Conservation (phyloP, 2,113 vertebrate species). For the Oxygymnocypris stewartii region DNA sequence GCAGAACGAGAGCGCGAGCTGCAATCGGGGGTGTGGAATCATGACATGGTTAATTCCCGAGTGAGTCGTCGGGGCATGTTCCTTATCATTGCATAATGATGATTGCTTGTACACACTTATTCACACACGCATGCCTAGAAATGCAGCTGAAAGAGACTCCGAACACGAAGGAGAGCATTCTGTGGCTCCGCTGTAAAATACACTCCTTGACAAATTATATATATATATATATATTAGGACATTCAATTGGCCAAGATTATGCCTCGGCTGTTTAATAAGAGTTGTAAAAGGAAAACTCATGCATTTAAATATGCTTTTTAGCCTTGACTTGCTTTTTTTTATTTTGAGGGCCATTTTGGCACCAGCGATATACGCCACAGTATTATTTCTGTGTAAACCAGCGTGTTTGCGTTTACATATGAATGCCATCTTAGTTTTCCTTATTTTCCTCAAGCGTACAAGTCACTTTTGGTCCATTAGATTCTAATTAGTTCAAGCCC, state of each 20-base stretch:
- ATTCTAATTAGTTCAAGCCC: conserved; percentile 77
- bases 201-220: conserved; percentile 58
- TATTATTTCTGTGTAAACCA: conserved; percentile 71
- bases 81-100: conserved; percentile 73
- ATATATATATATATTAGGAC: conserved; percentile 70
- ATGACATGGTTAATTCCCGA: conserved; percentile 60
- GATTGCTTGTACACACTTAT: conserved; percentile 63
- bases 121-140: conserved; percentile 55
- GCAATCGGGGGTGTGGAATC: conserved; percentile 43
- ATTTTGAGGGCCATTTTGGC: conserved; percentile 62
- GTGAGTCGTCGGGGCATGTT: conserved; percentile 62
- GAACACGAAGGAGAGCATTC: conserved; percentile 22
- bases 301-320: conserved; percentile 85
- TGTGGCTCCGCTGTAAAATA: conserved; percentile 36
- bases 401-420: conserved; percentile 76
- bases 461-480: conserved; percentile 78
- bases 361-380: conserved; percentile 61
- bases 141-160: conserved; percentile 37
- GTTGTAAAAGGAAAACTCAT: conserved; percentile 76
- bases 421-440: conserved; percentile 75
- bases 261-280: conserved; percentile 73
- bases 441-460: conserved; percentile 74
- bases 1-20: conserved; percentile 36
- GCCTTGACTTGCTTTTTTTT: conserved; percentile 61
- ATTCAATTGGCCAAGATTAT: conserved; percentile 72